Evolutionary conservation across 2,888 invertebrate genomes (phyloP).

Genomic region (Chloroclystis v-ata): DNA sequence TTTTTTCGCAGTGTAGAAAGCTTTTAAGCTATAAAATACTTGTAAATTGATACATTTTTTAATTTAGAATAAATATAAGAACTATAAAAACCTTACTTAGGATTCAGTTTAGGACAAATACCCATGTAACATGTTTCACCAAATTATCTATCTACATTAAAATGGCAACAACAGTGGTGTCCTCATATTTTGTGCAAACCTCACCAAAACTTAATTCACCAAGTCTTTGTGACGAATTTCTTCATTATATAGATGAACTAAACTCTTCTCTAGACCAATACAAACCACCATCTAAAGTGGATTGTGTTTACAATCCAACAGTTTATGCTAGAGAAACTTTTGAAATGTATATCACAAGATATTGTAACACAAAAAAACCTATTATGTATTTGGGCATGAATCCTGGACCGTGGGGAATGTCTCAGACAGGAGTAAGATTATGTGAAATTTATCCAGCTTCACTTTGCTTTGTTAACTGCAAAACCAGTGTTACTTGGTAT

Average conservation of each 20-base stretch:
- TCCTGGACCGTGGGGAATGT: constrained; percentile 98
- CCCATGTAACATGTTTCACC: too few relatives aligned
- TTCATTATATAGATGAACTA: constrained; percentile 56
- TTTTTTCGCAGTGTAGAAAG: too few relatives aligned
- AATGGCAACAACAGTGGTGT: constrained; percentile 50
- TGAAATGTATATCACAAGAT: constrained; percentile 84
- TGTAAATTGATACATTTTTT: too few relatives aligned
- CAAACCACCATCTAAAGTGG: constrained; percentile 74
- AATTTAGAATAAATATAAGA: too few relatives aligned
- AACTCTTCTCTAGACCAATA: constrained; percentile 65
- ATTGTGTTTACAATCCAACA: constrained; percentile 89
- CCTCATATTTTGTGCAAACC: constrained; percentile 47
- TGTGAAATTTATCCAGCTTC: not conserved
- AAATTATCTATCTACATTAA: constrained; percentile 2
- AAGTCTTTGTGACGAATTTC: constrained; percentile 46
- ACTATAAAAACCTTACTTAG: too few relatives aligned
- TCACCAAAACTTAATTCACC: constrained; percentile 10
- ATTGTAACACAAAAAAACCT: constrained; percentile 81
- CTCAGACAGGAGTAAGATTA: constrained; percentile 89
- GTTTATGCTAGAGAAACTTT: constrained; percentile 90
- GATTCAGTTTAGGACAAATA: too few relatives aligned
- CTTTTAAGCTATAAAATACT: too few relatives aligned
- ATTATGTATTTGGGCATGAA: constrained; percentile 95
- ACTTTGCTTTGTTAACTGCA: too few relatives aligned
- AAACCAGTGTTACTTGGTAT: too few relatives aligned